Base-by-base conservation (phyloP, 2,888 invertebrate species). In the Branchellion lobata region DNA sequence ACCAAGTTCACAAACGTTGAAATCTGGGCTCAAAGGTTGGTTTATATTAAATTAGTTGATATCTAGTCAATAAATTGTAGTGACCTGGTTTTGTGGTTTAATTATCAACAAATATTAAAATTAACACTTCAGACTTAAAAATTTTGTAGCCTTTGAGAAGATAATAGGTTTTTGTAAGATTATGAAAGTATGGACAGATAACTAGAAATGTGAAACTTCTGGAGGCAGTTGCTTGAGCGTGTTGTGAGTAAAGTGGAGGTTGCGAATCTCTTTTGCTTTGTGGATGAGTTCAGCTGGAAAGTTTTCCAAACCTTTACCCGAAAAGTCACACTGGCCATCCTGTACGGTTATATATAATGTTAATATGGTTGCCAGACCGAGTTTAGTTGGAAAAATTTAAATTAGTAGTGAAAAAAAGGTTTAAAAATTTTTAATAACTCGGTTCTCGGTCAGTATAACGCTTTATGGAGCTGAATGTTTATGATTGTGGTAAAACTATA, bases 1-100 rank as follows among this genome's bases (percentile, higher is more conserved):
- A 92, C 92, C 82, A 96, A 89, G 87, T 93, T 93, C 27, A 75
- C 81, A 82, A 85, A 88, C 78, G 80, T 81, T 79, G 83, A 83
- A 2, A 88, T 85, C 34, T 75, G 40, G 40, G 8, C 40, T 8
- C 14, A 40, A 40, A 40, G 40, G 40, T 40, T 40, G 40, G 14
- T 40, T 40, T 40, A 40, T 5, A 40, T 8, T 8, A 40, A 8
- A 40, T 40, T 40, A 8, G 5, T 40, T 40, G 14, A 8, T 40
- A 40, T 40, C 5, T 40, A 14, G 40, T 40, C 14, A 14, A 40
- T 40, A 14, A 40, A 40, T 40, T 8, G 5, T 40, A 8, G 5
- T 40, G 14, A 40, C 14, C n/a, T n/a, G n/a, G n/a, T 40, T 40
- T 40, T 40, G 40, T 40, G 5, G 14, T 40, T 40, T 5, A 40